Percentiles rank a stretch among this genome's conserved stretches.
phyloP scores from a whole-genome alignment of 2,888 invertebrate species.

The Ceraclea dissimilis region DNA sequence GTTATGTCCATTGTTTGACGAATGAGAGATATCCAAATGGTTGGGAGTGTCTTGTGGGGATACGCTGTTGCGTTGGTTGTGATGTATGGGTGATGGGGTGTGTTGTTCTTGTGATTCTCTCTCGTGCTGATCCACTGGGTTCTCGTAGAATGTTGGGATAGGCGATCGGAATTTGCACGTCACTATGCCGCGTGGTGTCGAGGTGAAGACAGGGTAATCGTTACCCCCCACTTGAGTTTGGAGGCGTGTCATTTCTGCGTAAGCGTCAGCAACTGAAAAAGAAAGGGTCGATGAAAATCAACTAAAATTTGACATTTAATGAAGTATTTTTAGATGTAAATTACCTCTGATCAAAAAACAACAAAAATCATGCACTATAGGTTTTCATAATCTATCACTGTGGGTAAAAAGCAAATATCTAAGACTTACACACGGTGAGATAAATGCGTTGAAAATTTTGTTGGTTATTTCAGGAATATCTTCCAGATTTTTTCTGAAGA shows the following conservation, averaged over 20 bases:
- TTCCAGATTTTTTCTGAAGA: too few species aligned
- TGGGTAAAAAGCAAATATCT: too few species aligned
- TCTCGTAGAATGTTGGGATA: slow-evolving; percentile 28
- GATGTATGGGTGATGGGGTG: slow-evolving; percentile 25
- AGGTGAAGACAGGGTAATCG: slow-evolving; percentile 6
- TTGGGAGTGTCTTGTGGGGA: slow-evolving; percentile 17
- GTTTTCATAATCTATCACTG: too few species aligned
- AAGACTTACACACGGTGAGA: too few species aligned
- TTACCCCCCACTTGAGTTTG: slow-evolving; percentile 16
- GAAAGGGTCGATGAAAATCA: too few species aligned
- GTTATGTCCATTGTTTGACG: slow-evolving; percentile 2
- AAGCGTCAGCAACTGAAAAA: slow-evolving; percentile 17
- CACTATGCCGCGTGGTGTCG: neutral
- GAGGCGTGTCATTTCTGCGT: slow-evolving; percentile 15
- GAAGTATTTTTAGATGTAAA: too few species aligned
- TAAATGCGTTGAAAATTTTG: too few species aligned
- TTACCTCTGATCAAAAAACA: too few species aligned
- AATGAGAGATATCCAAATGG: slow-evolving; percentile 19
- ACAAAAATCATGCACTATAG: too few species aligned
- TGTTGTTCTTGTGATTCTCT: slow-evolving; percentile 7
- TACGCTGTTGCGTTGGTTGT: slow-evolving; percentile 23
- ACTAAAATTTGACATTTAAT: too few species aligned
- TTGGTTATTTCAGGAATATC: too few species aligned
- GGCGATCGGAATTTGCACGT: slow-evolving; percentile 2
- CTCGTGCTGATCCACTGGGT: slow-evolving; percentile 9